These are phyloP conservation scores for Tetraneura akinire DNA, from an alignment of 1,140 invertebrate species.

Conservation along the genomic window DNA sequence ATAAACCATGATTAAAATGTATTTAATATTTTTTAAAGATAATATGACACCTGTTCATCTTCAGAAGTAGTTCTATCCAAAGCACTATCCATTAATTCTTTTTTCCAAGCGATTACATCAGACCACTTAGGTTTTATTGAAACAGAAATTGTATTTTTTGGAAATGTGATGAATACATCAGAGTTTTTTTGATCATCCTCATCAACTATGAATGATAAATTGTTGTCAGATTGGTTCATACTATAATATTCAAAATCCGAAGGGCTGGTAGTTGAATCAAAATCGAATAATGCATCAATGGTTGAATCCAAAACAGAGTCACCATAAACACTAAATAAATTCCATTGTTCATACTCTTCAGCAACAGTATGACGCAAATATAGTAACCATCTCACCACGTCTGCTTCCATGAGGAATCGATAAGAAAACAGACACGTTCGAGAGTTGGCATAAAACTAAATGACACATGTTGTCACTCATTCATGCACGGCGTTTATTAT, in stretches of 20 bases:
- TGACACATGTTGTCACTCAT: conserved; percentile 28
- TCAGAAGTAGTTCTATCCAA: conserved; percentile 1
- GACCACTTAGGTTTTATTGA: not conserved
- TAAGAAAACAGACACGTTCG: not conserved
- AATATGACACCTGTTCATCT: not conserved
- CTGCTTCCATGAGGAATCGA: conserved; percentile 39
- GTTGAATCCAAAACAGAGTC: not conserved
- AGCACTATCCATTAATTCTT: not conserved
- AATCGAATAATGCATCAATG: not conserved
- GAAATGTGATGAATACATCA: not conserved
- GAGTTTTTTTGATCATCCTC: not conserved
- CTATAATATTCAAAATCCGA: conserved; percentile 32
- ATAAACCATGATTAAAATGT: too few species aligned
- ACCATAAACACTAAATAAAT: not conserved
- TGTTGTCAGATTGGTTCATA: not conserved
- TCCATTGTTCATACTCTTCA: conserved; percentile 6
- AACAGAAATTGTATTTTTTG: not conserved
- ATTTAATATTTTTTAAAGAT: not conserved
- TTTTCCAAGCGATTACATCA: not conserved
- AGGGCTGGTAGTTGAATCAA: not conserved
- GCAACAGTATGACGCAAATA: conserved; percentile 2
- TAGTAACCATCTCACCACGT: conserved; percentile 37
- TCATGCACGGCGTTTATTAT: not conserved
- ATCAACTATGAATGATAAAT: not conserved
- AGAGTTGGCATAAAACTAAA: not conserved